A percentile compares a stretch with the other conserved stretches of the same genome.
These are phyloP conservation scores for Rapana venosa DNA, from an alignment of 2,888 invertebrate species.

Conservation along the genomic window DNA sequence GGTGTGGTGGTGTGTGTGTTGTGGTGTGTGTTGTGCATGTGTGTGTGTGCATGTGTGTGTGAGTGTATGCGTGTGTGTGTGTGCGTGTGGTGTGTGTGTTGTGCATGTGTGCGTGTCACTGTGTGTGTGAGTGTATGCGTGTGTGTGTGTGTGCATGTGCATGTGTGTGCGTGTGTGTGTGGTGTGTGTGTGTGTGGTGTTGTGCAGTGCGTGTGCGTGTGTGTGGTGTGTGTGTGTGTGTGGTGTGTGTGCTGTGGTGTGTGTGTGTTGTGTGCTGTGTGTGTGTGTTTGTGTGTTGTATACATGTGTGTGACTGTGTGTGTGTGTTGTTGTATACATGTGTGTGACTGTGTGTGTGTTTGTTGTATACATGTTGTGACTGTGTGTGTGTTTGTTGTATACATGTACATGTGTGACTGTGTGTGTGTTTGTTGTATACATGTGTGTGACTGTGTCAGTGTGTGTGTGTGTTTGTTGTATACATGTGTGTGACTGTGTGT, in stretches of 20 bases:
- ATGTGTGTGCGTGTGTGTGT: not conserved
- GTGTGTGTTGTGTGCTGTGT: too few relatives aligned
- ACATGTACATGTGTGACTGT: not conserved
- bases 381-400: not conserved
- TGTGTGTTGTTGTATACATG: too few relatives aligned
- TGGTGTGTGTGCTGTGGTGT: too few relatives aligned
- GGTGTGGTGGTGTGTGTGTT: too few relatives aligned
- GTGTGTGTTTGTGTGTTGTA: too few relatives aligned
- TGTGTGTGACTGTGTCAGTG: not conserved
- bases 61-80: not conserved
- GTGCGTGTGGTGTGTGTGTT: constrained; percentile 12
- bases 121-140: not conserved
- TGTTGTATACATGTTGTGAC: too few relatives aligned
- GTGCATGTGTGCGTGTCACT: not conserved
- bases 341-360: too few relatives aligned
- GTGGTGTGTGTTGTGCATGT: too few relatives aligned
- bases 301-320: too few relatives aligned
- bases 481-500: too few relatives aligned
- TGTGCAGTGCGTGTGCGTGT: not conserved
- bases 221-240: not conserved
- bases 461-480: too few relatives aligned
- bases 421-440: not conserved
- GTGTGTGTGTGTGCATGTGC: not conserved
- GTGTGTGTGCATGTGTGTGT: too few relatives aligned
- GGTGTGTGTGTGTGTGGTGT: not conserved